A percentile compares a stretch with the other conserved stretches of the same genome.
Conservation (phyloP, 2,113 vertebrate genomes). For the Phyllostomus hastatus region DNA sequence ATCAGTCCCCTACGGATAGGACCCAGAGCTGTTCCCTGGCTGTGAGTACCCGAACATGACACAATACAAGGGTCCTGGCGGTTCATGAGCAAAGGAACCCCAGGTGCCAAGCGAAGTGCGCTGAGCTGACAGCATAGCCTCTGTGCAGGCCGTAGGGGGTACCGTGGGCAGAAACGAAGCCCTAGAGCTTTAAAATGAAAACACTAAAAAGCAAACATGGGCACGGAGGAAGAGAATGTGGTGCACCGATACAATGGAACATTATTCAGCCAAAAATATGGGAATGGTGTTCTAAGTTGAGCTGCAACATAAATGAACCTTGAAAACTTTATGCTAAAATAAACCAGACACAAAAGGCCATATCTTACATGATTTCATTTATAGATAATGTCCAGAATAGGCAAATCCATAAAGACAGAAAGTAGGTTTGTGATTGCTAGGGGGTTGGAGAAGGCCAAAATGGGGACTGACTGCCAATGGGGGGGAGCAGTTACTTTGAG, state of each 20-base stretch:
- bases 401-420: not conserved
- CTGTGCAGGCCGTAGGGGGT: fast-evolving
- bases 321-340: not conserved
- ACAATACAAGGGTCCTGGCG: not conserved
- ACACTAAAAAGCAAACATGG: not conserved
- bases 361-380: not conserved
- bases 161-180: not conserved
- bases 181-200: not conserved
- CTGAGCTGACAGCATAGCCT: not conserved
- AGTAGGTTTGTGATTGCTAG: not conserved
- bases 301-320: not conserved
- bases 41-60: not conserved
- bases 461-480: not conserved
- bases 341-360: not conserved
- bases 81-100: not conserved
- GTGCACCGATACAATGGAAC: too few species aligned
- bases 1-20: not conserved
- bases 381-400: not conserved
- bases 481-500: not conserved
- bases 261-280: not conserved
- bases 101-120: too few species aligned
- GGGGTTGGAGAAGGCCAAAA: too few species aligned
- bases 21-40: not conserved
- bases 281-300: not conserved
- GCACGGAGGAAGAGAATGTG: not conserved